Evolutionary conservation across 2,797 vertebrate genomes (phyloP).

Genomic region (Sebastes matsubarae): DNA sequence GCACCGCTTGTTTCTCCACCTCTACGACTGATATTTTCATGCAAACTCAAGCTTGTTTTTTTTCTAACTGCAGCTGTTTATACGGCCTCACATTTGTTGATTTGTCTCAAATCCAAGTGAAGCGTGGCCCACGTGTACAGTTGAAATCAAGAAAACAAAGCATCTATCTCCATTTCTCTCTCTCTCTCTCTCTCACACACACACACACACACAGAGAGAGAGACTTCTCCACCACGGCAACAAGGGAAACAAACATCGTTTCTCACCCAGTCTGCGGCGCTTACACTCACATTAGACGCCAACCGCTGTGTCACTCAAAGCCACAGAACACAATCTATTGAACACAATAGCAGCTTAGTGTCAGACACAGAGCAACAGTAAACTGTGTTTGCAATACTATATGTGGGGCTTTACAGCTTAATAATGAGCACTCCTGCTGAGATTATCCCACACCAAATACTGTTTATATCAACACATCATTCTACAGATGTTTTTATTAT

Average conservation of each 20-base stretch:
- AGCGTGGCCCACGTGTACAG: conserved; percentile 35
- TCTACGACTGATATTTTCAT: conserved; percentile 3
- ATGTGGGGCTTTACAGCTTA: conserved; percentile 47
- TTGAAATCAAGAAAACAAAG: conserved; percentile 51
- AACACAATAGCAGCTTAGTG: conserved; percentile 67
- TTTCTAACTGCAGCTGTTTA: conserved; percentile 9
- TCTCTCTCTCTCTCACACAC: neutral
- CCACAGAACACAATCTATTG: conserved; percentile 56
- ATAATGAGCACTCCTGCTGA: conserved; percentile 63
- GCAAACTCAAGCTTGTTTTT: conserved; percentile 4
- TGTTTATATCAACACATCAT: conserved; percentile 51
- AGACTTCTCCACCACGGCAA: conserved; percentile 30
- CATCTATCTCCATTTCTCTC: neutral
- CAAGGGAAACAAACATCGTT: conserved; percentile 67
- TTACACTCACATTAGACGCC: conserved; percentile 61
- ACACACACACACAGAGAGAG: conserved; percentile 12
- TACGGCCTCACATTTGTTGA: conserved; percentile 31
- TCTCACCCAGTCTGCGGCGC: conserved; percentile 59
- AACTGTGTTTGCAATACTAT: conserved; percentile 28
- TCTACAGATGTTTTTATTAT: conserved; percentile 6
- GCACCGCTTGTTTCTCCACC: neutral
- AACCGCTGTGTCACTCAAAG: conserved; percentile 69
- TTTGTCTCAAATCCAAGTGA: conserved; percentile 51
- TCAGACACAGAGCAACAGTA: conserved; percentile 53
- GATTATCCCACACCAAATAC: conserved; percentile 44